Evolutionary conservation across 2,113 vertebrate species (phyloP).

Genomic region (Rissa tridactyla): DNA sequence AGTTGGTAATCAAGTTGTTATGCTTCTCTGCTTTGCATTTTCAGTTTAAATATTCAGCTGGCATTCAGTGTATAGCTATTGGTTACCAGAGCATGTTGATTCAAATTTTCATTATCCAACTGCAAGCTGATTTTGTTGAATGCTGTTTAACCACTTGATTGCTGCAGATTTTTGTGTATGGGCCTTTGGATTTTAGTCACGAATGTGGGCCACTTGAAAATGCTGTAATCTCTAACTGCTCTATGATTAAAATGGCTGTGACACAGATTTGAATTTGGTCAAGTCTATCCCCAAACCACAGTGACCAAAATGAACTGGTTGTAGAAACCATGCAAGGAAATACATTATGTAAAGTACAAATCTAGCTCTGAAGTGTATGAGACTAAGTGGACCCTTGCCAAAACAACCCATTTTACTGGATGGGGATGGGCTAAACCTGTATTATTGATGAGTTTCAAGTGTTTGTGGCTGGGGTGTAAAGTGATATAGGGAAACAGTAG

Average conservation of each 20-base stretch:
- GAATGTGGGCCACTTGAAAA: conserved; percentile 16
- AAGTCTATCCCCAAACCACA: conserved; percentile 29
- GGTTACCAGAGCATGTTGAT: conserved; percentile 43
- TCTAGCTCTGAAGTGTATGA: not conserved
- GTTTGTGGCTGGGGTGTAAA: not conserved
- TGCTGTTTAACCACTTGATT: conserved; percentile 32
- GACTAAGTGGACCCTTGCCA: not conserved
- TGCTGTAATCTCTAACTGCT: not conserved
- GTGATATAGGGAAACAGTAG: not conserved
- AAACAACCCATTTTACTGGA: not conserved
- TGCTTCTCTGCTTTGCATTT: conserved; percentile 49
- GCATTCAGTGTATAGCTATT: not conserved
- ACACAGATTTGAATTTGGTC: conserved; percentile 17
- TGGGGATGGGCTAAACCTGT: conserved; percentile 1
- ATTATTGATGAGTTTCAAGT: not conserved
- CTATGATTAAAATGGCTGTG: conserved; percentile 27
- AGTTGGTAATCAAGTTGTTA: conserved; percentile 53
- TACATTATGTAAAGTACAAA: not conserved
- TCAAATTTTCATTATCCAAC: conserved; percentile 51
- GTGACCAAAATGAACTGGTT: conserved; percentile 43
- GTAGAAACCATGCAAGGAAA: conserved; percentile 28
- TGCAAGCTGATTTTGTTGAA: conserved; percentile 32
- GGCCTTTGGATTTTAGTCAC: conserved; percentile 11
- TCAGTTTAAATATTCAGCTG: conserved; percentile 12
- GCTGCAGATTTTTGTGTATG: conserved; percentile 6